These are phyloP conservation scores for Euura lappo DNA, from an alignment of 1,140 invertebrate species.

Conservation along the genomic window DNA sequence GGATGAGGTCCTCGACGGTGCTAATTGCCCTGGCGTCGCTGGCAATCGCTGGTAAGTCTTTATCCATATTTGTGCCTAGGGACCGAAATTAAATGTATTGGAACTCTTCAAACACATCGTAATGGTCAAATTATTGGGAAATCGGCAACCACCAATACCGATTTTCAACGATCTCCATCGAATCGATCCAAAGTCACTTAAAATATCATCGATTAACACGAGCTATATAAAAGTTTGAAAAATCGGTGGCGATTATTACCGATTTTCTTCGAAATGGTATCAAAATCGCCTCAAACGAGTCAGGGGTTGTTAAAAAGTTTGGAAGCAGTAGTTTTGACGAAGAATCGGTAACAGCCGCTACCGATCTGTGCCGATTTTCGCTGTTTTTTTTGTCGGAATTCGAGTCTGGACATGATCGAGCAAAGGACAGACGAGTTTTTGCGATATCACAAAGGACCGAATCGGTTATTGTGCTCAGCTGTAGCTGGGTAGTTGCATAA, in stretches of 20 bases:
- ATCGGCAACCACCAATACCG: no score
- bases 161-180: no score
- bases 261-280: background rate
- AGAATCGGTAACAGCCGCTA: background rate
- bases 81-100: background rate
- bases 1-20: constrained; percentile 49
- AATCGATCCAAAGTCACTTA: no score
- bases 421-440: no score
- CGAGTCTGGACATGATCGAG: no score
- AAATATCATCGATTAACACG: no score
- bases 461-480: background rate
- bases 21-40: constrained; percentile 41
- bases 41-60: constrained; percentile 46
- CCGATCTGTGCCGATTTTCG: background rate
- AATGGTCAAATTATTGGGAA: no score
- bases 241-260: background rate
- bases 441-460: no score
- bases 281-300: background rate
- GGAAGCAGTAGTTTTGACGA: background rate
- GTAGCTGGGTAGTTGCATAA: constrained; percentile 54
- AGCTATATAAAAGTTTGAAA: background rate
- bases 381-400: background rate
- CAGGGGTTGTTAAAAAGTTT: no score
- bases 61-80: background rate
- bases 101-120: background rate